Base-by-base conservation (phyloP, 2,888 invertebrate species). In the Homarus gammarus region DNA sequence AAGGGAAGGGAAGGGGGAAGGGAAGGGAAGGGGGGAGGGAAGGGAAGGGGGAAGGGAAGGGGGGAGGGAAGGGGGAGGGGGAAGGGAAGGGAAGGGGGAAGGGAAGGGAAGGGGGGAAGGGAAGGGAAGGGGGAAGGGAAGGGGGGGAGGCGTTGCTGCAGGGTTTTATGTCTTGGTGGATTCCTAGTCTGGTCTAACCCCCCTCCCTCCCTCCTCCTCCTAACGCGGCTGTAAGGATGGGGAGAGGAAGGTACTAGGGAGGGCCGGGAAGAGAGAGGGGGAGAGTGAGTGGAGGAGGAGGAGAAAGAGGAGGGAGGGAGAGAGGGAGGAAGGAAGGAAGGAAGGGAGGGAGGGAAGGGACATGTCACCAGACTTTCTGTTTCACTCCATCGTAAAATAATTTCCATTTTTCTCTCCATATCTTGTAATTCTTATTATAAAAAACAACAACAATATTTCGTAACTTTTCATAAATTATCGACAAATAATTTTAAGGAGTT, bases 161-260 rank as follows among this genome's bases (percentile, higher is more conserved):
- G 64, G 83, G 84, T 72, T 84, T 84, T 49, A 75, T 84, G 84
- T 84, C 84, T 84, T 84, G 84, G 75, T 84, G 84, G 84, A 73
- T 56, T 84, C 61, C 84, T 40, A 73, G 84, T 36, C 73, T 51
- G 75, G 18, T 51, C 40, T 38, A 40, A 10, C 33, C 38, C 75
- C 40, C 44, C 33, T 36, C 56, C 49, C n/a, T 38, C 36, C 73
- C 31, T 70, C 70, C 70, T 49, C 6, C 84, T 38, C 83, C 64
- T 27, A 10, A 44, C 10, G 5, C 38, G 10, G 22, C 8, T 22
- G n/a, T 1, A 5, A 18, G n/a, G 31, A 27, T 36, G 2, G 38
- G 33, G n/a, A 38, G 18, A n/a, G 27, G 27, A 44, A 68, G 82
- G 68, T 22, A 68, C 40, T 12, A 68, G 38, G 18, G 44, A n/a